phyloP scores from a whole-genome alignment of 2,888 invertebrate genomes.

The Drosophila ustulata region DNA sequence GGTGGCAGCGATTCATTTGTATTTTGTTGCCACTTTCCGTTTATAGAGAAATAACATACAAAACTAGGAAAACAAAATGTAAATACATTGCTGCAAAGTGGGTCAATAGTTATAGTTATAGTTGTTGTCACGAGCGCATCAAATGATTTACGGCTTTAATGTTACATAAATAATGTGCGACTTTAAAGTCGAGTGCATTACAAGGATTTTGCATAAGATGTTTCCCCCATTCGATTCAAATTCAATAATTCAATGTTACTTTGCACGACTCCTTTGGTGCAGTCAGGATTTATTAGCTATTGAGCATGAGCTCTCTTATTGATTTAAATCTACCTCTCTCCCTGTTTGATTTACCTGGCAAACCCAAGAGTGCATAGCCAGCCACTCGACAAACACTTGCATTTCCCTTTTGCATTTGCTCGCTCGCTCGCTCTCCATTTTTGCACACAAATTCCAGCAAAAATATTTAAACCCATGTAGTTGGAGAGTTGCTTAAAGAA shows the following conservation, averaged over 20 bases:
- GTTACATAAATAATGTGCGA: slow-evolving; percentile 4
- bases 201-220: slow-evolving; percentile 9
- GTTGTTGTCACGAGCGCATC: too few species aligned
- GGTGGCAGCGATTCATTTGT: slow-evolving; percentile 13
- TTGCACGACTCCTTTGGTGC: slow-evolving; percentile 5
- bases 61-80: slow-evolving; percentile 5
- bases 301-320: slow-evolving; percentile 25
- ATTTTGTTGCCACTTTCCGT: slow-evolving; percentile 32
- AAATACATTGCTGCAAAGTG: slow-evolving; percentile 12
- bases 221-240: background rate
- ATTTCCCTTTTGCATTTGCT: background rate
- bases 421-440: background rate
- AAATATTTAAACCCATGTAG: slow-evolving; percentile 14
- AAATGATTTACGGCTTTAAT: slow-evolving; percentile 21
- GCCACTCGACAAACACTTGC: slow-evolving; percentile 4
- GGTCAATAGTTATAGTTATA: slow-evolving; percentile 24
- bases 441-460: slow-evolving; percentile 11
- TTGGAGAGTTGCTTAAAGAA: background rate
- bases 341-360: slow-evolving; percentile 22
- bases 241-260: background rate
- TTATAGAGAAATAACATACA: slow-evolving; percentile 7
- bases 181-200: background rate
- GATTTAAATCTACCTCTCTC: slow-evolving; percentile 29
- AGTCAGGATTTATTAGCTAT: slow-evolving; percentile 36
- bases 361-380: slow-evolving; percentile 21